A percentile compares a stretch with the other conserved stretches of the same genome.
phyloP scores from a whole-genome alignment of 2,797 vertebrate genomes.

The Oreochromis grahami region DNA sequence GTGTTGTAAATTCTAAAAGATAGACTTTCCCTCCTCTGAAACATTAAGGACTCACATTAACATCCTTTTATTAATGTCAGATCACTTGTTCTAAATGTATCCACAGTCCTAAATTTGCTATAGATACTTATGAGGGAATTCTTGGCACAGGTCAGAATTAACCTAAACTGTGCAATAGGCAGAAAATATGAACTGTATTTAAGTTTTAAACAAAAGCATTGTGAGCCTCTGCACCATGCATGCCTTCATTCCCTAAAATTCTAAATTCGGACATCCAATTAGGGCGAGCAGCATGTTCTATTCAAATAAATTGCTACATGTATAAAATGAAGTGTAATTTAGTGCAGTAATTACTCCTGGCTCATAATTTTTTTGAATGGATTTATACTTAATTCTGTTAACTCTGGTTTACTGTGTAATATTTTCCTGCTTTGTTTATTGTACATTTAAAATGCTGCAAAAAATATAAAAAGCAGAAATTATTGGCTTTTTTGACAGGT shows the following conservation, averaged over 20 bases:
- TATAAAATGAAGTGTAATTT: neutral
- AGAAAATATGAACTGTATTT: neutral
- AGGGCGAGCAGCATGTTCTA: neutral
- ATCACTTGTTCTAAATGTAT: neutral
- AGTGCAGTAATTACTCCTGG: fast-evolving
- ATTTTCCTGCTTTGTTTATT: neutral
- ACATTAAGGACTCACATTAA: neutral
- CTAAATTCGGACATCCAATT: neutral
- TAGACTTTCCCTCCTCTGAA: neutral
- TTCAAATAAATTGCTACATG: fast-evolving
- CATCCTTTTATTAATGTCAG: neutral
- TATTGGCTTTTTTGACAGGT: fast-evolving
- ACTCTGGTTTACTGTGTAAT: neutral
- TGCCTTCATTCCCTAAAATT: neutral
- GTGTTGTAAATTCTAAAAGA: neutral
- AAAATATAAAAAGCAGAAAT: fast-evolving
- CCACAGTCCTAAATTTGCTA: neutral
- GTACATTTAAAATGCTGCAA: neutral
- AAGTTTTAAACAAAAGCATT: neutral
- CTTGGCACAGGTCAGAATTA: neutral
- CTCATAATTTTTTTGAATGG: neutral
- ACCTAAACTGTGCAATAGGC: fast-evolving
- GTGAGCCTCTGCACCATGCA: neutral
- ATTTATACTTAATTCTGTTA: neutral
- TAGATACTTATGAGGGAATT: neutral